These are phyloP conservation scores for Caenorhabditis wallacei DNA, from an alignment of 2,888 invertebrate species.

Conservation along the genomic window DNA sequence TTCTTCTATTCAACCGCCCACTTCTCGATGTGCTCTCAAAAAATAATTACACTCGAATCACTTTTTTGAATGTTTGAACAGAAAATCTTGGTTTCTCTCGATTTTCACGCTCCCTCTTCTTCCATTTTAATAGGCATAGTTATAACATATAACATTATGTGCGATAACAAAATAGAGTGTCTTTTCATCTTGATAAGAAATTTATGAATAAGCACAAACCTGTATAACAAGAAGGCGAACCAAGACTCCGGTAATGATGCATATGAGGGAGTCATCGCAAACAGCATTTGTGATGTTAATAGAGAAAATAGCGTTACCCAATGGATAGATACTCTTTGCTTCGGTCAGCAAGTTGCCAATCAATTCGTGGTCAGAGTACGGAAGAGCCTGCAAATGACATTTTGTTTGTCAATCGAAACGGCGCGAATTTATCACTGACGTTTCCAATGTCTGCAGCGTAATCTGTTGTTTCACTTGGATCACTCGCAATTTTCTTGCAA, in stretches of 20 bases:
- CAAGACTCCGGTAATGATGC: conserved; percentile 68
- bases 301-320: conserved; percentile 68
- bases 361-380: conserved; percentile 70
- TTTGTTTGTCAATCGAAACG: conserved; percentile 17
- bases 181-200: not conserved
- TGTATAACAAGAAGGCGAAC: conserved; percentile 65
- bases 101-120: too few species aligned
- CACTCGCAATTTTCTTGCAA: conserved; percentile 67
- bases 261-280: conserved; percentile 67
- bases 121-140: conserved; percentile 11
- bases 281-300: conserved; percentile 61
- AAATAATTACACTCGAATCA: not conserved
- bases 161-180: conserved; percentile 21
- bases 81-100: not conserved
- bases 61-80: conserved; percentile 25
- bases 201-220: conserved; percentile 41
- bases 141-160: conserved; percentile 7
- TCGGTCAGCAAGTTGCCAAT: conserved; percentile 67
- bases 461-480: conserved; percentile 61
- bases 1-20: not conserved
- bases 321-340: conserved; percentile 62
- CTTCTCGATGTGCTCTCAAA: not conserved
- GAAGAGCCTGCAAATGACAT: conserved; percentile 62
- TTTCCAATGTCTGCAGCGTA: conserved; percentile 69
- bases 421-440: conserved; percentile 44